These are phyloP conservation scores for Lepidurus couesii DNA, from an alignment of 1,140 invertebrate species.

Conservation along the genomic window DNA sequence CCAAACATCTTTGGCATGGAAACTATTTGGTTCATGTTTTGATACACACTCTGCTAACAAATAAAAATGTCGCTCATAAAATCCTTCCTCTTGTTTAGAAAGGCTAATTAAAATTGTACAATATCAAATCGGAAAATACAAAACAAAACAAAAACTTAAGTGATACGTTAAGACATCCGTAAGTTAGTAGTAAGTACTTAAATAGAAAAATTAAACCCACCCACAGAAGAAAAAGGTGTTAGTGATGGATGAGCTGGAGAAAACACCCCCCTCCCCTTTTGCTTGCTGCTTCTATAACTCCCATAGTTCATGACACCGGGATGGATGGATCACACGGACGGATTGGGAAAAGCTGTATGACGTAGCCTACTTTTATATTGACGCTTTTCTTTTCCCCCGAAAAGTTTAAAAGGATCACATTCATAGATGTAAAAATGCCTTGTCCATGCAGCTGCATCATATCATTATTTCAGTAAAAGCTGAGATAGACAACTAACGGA, in stretches of 20 bases:
- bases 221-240: background rate
- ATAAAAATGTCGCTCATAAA: no score
- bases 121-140: no score
- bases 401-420: conserved; percentile 12
- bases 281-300: background rate
- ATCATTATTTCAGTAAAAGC: conserved; percentile 3
- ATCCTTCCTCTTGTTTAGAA: no score
- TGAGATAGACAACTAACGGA: conserved; percentile 21
- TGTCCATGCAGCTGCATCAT: conserved; percentile 12
- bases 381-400: background rate
- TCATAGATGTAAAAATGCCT: conserved; percentile 12
- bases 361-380: background rate
- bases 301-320: conserved; percentile 3
- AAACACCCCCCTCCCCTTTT: background rate
- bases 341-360: conserved; percentile 2
- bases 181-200: background rate
- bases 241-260: conserved; percentile 5
- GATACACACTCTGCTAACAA: no score
- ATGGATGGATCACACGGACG: background rate
- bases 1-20: no score
- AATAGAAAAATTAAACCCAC: background rate
- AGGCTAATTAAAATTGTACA: no score
- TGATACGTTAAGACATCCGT: no score
- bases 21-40: no score
- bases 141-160: no score